Percentiles rank a stretch among this genome's conserved stretches.
phyloP scores from a whole-genome alignment of 2,888 invertebrate species.

The Pedicia rivosa region DNA sequence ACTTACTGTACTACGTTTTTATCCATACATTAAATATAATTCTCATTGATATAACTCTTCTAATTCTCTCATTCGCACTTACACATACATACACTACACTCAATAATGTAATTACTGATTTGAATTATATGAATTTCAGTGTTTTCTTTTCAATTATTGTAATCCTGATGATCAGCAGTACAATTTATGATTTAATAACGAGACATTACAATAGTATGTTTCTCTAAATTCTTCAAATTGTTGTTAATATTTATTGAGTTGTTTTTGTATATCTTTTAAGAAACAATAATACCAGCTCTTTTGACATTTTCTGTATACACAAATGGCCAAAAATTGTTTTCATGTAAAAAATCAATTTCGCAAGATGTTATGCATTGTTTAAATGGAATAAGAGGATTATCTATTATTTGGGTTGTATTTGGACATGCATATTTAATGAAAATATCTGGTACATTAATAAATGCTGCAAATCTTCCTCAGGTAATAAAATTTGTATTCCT shows the following conservation, averaged over 20 bases:
- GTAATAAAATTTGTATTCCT: no score
- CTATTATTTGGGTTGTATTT: constrained; percentile 21
- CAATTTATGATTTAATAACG: constrained; percentile 22
- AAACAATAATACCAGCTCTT: background rate
- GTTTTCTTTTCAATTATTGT: background rate
- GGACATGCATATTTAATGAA: constrained; percentile 14
- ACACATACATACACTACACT: no score
- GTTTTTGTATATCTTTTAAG: background rate
- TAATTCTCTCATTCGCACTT: no score
- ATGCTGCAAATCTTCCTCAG: constrained; percentile 7
- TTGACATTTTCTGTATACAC: constrained; percentile 17
- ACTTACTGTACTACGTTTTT: no score
- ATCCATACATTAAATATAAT: no score
- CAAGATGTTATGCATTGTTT: constrained; percentile 18
- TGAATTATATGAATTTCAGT: no score
- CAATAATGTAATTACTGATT: no score
- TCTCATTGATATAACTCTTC: no score
- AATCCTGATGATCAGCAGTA: constrained; percentile 9
- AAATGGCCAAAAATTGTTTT: constrained; percentile 18
- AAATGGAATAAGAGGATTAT: constrained; percentile 20
- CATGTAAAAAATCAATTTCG: constrained; percentile 7
- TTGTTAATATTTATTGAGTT: background rate
- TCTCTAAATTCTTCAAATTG: constrained; percentile 5
- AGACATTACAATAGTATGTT: constrained; percentile 22
- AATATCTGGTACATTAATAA: constrained; percentile 13